Conservation (phyloP, 2,113 vertebrate genomes). For the Chrysemys picta region DNA sequence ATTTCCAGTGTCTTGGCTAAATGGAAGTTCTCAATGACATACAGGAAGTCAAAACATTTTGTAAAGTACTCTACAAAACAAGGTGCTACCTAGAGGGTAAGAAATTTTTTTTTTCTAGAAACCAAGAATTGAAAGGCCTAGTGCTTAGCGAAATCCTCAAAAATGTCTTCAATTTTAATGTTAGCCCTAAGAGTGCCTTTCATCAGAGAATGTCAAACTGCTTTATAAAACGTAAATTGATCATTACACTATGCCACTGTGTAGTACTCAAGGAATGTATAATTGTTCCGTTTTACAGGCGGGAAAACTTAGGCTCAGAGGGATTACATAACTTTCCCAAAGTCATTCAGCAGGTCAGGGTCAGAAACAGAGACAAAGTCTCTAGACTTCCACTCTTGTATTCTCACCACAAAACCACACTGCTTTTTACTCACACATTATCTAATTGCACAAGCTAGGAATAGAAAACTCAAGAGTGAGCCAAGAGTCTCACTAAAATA, state of each 20-base stretch:
- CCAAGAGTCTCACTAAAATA: background rate
- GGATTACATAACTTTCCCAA: background rate
- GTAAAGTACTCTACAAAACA: background rate
- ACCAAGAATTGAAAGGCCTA: background rate
- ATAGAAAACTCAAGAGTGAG: background rate
- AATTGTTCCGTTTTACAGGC: background rate
- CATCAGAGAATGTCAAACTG: background rate
- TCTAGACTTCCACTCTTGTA: background rate
- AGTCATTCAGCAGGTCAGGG: background rate
- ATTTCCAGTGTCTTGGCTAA: background rate
- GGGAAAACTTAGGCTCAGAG: background rate
- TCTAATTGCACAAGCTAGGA: background rate
- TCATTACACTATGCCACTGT: background rate
- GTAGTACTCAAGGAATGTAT: background rate
- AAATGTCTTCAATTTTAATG: background rate
- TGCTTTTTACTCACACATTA: background rate
- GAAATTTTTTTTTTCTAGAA: conserved; percentile 39
- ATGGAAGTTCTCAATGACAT: background rate
- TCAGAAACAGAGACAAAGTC: background rate
- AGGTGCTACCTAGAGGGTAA: conserved; percentile 43
- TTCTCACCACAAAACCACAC: conserved; percentile 3
- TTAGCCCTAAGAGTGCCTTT: background rate
- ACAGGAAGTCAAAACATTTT: conserved; percentile 36
- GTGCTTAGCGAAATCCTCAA: conserved; percentile 13
- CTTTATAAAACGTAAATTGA: background rate